phyloP scores from a whole-genome alignment of 2,797 vertebrate genomes.

The Tokudaia muenninki region DNA sequence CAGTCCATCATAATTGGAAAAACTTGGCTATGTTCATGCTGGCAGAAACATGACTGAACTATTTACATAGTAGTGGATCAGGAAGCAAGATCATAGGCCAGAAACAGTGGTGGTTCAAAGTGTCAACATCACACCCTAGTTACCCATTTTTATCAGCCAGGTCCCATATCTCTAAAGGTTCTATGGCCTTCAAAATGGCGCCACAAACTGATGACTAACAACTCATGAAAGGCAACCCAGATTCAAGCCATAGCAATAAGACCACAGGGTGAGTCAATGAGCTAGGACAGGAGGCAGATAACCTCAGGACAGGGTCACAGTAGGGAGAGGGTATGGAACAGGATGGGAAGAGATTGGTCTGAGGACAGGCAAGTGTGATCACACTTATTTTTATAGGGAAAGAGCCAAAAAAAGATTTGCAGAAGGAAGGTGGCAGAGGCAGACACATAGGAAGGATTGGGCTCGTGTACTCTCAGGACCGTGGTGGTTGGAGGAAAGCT shows the following conservation, averaged over 20 bases:
- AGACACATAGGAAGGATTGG: background rate
- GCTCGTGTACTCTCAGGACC: background rate
- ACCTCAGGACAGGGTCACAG: background rate
- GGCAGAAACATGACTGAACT: background rate
- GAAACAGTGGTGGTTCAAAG: background rate
- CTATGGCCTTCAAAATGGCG: background rate
- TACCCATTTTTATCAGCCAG: background rate
- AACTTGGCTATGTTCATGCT: background rate
- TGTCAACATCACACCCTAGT: background rate
- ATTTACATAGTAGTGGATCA: background rate
- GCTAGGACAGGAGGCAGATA: accelerated
- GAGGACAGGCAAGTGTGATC: accelerated
- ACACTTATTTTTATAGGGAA: background rate
- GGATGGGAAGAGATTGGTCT: background rate
- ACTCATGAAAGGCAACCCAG: background rate
- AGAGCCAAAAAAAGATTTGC: background rate
- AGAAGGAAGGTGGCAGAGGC: background rate
- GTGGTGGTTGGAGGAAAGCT: too few species aligned
- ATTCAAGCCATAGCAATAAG: background rate
- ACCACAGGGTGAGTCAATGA: background rate
- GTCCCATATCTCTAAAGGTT: background rate
- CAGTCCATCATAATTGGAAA: background rate
- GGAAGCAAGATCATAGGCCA: background rate
- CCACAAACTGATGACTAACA: background rate
- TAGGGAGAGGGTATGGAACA: too few species aligned